phyloP scores from a whole-genome alignment of 2,888 invertebrate genomes.

The Harmothoe impar region DNA sequence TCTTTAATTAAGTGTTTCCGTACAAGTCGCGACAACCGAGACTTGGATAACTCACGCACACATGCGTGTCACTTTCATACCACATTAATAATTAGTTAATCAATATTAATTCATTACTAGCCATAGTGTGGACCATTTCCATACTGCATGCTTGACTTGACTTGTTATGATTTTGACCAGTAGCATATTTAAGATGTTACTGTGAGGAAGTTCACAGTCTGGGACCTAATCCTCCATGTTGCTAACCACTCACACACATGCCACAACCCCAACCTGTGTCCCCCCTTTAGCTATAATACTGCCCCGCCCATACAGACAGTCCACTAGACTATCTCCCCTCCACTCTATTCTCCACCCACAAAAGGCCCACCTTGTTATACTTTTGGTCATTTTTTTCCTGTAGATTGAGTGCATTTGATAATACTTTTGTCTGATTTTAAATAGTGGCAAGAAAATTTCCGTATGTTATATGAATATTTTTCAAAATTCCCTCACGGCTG shows the following conservation, averaged over 20 bases:
- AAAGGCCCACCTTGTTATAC: too few species aligned
- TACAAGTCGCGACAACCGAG: not conserved
- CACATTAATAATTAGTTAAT: constrained; percentile 2
- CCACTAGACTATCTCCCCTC: not conserved
- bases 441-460: too few species aligned
- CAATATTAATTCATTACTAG: not conserved
- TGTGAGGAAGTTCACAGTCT: constrained; percentile 15
- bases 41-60: not conserved
- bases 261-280: not conserved
- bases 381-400: too few species aligned
- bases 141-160: constrained; percentile 32
- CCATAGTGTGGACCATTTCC: not conserved
- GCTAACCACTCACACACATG: constrained; percentile 25
- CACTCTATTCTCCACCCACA: not conserved
- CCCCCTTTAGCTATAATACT: not conserved
- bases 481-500: too few species aligned
- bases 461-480: too few species aligned
- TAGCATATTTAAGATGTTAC: not conserved
- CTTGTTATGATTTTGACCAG: not conserved
- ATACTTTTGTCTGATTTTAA: too few species aligned
- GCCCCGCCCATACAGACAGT: too few species aligned
- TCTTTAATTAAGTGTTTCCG: not conserved
- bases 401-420: too few species aligned
- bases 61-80: constrained; percentile 1
- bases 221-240: not conserved